Evolutionary conservation across 2,797 vertebrate species (phyloP), one percentile per base, ranked within the genome.

Genomic region (Knipowitschia caucasica): DNA sequence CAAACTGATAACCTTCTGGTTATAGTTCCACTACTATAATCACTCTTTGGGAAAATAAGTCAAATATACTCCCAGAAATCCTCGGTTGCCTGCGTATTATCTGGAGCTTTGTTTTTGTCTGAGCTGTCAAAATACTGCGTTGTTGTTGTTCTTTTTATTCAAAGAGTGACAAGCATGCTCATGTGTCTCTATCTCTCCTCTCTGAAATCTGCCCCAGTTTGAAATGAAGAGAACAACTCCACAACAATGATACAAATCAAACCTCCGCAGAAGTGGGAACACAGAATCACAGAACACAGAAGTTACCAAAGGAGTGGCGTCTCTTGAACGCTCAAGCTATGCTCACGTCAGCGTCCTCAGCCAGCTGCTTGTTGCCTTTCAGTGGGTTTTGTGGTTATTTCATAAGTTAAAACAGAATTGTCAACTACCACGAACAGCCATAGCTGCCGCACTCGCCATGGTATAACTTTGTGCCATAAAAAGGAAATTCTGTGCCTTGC

Each of bases 131-230:
- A 70, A 25, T 29, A 49, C 30, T 25, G 30, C 64, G 55, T 56
- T 42, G 45, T 63, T 42, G 45, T 63, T 44, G 47, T 38, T 50
- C 38, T 59, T 52, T 7, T n/a, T 31, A 67, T 42, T 62, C 54
- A 62, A 59, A 64, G 29, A 17, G 36, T 53, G 63, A 67, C 40
- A 62, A 18, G 50, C 17, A 25, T 39, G 24, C 30, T 6, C 25
- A 0, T 18, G 11, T 26, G 20, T 44, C 18, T 5, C 18, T 11
- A 6, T 24, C 20, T 2, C 52, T 44, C 27, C 27, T 21, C 1
- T 17, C 29, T 10, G 23, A 33, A 49, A 44, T 56, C 53, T 69
- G 70, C 78, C 64, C 80, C 72, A 76, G 65, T 72, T 80, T 77
- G 61, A 72, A 59, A 4, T 61, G 67, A 70, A 64, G 58, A 40